Conservation (phyloP, 92 coral and sea anemone species). For the Heteractis magnifica region DNA sequence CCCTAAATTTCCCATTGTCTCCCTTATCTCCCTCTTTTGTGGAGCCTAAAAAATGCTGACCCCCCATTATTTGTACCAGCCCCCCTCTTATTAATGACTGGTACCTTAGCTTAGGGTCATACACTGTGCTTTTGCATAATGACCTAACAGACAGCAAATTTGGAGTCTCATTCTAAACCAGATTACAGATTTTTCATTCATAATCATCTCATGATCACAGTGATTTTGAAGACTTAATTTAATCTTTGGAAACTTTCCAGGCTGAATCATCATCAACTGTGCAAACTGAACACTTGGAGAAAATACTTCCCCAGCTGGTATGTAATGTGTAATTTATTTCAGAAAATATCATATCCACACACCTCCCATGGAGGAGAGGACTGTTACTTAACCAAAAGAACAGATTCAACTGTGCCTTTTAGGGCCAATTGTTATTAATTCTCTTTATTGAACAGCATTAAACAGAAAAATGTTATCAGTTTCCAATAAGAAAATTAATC, state of each 20-base stretch:
- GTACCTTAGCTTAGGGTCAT: too few relatives aligned
- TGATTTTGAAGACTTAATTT: neutral
- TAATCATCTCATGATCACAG: neutral
- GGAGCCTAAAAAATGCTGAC: too few relatives aligned
- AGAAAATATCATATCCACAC: neutral
- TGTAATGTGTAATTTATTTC: neutral
- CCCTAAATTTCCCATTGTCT: too few relatives aligned
- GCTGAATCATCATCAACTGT: conserved; percentile 34
- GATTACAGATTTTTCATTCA: neutral
- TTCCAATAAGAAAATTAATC: too few relatives aligned
- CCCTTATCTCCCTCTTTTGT: too few relatives aligned
- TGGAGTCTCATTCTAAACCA: neutral
- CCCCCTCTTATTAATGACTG: too few relatives aligned
- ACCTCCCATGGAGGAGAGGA: neutral
- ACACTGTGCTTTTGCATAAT: too few relatives aligned
- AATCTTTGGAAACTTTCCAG: neutral
- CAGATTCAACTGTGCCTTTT: too few relatives aligned
- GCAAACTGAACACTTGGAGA: conserved; percentile 42
- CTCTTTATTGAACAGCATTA: too few relatives aligned
- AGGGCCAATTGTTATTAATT: too few relatives aligned
- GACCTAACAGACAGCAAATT: neutral
- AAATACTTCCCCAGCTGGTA: conserved; percentile 42
- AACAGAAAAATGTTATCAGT: too few relatives aligned
- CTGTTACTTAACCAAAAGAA: neutral
- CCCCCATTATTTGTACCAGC: too few relatives aligned